A percentile compares a stretch with the other conserved stretches of the same genome.
Conservation (phyloP, 2,888 invertebrate genomes). For the Cantharis lateralis region DNA sequence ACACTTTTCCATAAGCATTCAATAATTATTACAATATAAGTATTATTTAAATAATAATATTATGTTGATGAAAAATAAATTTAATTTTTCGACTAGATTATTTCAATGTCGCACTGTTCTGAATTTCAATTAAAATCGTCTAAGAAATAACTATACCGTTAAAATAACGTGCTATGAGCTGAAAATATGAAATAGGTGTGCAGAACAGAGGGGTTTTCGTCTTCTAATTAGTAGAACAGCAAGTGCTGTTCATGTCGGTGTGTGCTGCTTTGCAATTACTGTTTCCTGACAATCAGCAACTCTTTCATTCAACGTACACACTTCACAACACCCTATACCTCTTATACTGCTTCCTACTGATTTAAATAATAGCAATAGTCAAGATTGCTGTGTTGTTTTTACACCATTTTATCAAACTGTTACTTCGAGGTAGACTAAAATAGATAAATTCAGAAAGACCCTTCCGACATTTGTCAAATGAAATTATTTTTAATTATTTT, state of each 20-base stretch:
- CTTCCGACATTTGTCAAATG: neutral
- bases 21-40: neutral
- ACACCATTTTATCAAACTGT: neutral
- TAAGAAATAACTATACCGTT: conserved; percentile 23
- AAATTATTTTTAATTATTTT: neutral
- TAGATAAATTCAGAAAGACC: too few species aligned
- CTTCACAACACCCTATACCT: conserved; percentile 17
- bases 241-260: conserved; percentile 41
- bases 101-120: conserved; percentile 7
- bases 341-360: conserved; percentile 1
- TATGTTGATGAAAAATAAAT: neutral
- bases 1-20: neutral
- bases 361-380: conserved; percentile 15
- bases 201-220: conserved; percentile 32
- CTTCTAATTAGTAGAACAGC: conserved; percentile 40
- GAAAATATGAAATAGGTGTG: conserved; percentile 25
- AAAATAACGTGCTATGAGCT: conserved; percentile 25
- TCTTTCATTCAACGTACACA: conserved; percentile 21
- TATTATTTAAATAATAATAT: neutral
- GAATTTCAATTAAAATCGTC: conserved; percentile 20
- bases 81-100: conserved; percentile 1
- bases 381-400: neutral
- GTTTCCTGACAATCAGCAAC: conserved; percentile 30
- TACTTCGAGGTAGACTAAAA: neutral
- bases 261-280: conserved; percentile 38